Evolutionary conservation across 2,113 vertebrate genomes (phyloP).

Genomic region (Corythaeola cristata): DNA sequence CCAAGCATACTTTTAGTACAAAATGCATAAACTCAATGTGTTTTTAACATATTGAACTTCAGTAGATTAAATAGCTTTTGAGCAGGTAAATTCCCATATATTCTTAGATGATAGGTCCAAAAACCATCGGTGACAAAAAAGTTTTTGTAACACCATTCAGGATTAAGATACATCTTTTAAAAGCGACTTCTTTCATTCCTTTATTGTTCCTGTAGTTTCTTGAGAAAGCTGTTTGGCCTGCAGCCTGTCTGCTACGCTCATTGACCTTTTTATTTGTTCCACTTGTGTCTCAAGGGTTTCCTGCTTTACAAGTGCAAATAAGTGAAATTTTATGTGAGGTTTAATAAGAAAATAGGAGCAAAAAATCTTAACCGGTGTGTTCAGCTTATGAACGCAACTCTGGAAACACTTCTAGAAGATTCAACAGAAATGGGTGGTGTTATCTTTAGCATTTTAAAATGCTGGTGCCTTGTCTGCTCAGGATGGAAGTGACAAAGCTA

Average conservation of each 20-base stretch:
- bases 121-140: neutral
- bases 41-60: neutral
- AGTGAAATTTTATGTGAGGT: neutral
- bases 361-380: neutral
- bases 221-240: neutral
- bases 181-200: neutral
- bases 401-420: neutral
- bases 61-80: neutral
- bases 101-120: neutral
- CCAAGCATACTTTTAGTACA: neutral
- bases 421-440: neutral
- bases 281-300: neutral
- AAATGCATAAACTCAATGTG: neutral
- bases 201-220: neutral
- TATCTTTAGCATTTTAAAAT: neutral
- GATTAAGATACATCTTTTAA: neutral
- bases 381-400: neutral
- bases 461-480: conserved; percentile 2
- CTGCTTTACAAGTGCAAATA: neutral
- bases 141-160: neutral
- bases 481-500: neutral
- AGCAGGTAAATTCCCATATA: neutral
- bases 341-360: neutral
- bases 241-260: neutral
- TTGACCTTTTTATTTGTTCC: neutral